Evolutionary conservation across 2,113 vertebrate species (phyloP).

Genomic region (Eptatretus burgeri): DNA sequence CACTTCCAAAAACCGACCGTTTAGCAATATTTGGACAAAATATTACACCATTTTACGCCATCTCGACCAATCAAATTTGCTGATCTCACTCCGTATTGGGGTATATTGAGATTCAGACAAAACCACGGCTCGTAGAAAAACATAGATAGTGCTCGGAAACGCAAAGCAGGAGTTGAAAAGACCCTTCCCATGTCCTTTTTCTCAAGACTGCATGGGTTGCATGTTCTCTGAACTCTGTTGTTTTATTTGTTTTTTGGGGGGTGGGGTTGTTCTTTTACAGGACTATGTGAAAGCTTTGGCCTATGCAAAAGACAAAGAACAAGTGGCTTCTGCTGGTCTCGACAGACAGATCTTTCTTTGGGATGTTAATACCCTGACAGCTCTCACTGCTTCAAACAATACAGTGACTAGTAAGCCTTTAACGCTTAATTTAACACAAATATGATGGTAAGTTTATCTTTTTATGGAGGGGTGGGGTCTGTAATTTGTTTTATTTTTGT

Average conservation of each 20-base stretch:
- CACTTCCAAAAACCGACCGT: background rate
- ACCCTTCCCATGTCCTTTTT: too few species aligned
- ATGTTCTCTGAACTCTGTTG: too few species aligned
- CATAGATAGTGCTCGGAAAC: background rate
- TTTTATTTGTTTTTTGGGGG: constrained; percentile 11
- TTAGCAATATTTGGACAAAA: too few species aligned
- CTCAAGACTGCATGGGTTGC: too few species aligned
- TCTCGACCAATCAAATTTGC: background rate
- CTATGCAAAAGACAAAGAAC: constrained; percentile 89
- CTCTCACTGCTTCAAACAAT: constrained; percentile 94
- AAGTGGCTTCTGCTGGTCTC: constrained; percentile 76
- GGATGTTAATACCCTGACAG: constrained; percentile 95
- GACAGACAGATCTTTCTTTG: constrained; percentile 97
- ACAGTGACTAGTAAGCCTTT: constrained; percentile 71
- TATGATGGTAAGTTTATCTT: too few species aligned
- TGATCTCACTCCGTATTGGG: background rate
- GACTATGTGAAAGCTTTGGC: constrained; percentile 95
- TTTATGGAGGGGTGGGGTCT: too few species aligned
- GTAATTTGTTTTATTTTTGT: too few species aligned
- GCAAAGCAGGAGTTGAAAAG: background rate
- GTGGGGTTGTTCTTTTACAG: too few species aligned
- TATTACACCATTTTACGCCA: too few species aligned
- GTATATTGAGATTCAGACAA: background rate
- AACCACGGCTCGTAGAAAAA: too few species aligned
- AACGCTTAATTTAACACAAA: too few species aligned